These are phyloP conservation scores for Brachypodius melanocephalos DNA, from an alignment of 2,113 vertebrate genomes.

Conservation along the genomic window DNA sequence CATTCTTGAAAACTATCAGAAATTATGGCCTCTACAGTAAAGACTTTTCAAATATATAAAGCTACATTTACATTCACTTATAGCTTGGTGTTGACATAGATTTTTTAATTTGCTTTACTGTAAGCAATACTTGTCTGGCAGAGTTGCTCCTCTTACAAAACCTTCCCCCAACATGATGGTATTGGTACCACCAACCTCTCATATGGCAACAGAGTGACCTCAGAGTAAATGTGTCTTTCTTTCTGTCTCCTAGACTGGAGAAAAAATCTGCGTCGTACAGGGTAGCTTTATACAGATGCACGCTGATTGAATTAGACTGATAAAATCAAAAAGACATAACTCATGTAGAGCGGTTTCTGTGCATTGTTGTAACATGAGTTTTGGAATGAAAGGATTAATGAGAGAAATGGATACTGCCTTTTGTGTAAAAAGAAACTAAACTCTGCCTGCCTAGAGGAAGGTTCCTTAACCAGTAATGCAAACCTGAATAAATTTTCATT, in stretches of 20 bases:
- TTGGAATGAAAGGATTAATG: conserved; percentile 19
- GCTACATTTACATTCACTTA: not conserved
- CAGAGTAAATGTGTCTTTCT: not conserved
- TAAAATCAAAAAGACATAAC: conserved; percentile 23
- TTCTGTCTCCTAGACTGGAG: not conserved
- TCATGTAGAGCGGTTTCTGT: not conserved
- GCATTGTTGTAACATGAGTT: conserved; percentile 23
- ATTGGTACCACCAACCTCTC: not conserved
- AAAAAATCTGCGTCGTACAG: not conserved
- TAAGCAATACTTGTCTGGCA: not conserved
- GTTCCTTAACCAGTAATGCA: not conserved
- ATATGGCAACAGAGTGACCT: not conserved
- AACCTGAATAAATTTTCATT: not conserved
- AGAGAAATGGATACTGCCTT: not conserved
- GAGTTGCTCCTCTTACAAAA: not conserved
- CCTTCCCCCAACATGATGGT: not conserved
- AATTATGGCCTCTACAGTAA: not conserved
- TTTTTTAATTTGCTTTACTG: not conserved
- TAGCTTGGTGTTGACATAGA: not conserved
- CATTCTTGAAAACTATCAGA: not conserved
- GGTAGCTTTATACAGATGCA: not conserved
- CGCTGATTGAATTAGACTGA: conserved; percentile 23
- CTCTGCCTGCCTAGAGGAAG: not conserved
- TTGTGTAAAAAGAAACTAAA: conserved; percentile 14
- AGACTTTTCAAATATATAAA: not conserved